Conservation (phyloP, 2,113 vertebrate species). For the Indicator maculatus region DNA sequence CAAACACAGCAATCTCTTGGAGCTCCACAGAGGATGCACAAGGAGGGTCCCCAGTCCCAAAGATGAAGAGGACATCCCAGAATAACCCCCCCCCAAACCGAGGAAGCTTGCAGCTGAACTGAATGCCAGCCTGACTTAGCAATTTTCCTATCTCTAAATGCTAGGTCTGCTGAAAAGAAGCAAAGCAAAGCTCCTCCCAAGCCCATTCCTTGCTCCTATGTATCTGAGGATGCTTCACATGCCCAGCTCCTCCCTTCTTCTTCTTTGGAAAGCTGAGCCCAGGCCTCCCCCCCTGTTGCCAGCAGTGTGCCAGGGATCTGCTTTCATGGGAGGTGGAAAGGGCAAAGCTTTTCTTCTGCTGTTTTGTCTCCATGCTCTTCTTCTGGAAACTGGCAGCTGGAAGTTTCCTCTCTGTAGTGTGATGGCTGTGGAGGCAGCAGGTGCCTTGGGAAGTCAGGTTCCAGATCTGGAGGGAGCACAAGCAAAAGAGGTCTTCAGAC, state of each 20-base stretch:
- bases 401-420: constrained; percentile 29
- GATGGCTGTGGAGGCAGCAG: not conserved
- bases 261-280: not conserved
- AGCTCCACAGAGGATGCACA: not conserved
- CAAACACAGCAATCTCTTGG: accelerated
- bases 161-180: not conserved
- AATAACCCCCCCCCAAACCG: not conserved
- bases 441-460: not conserved
- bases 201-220: not conserved
- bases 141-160: not conserved
- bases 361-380: constrained; percentile 71
- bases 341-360: constrained; percentile 16
- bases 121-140: not conserved
- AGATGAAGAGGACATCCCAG: no score
- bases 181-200: not conserved
- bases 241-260: not conserved
- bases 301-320: no score
- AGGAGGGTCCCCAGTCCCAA: not conserved
- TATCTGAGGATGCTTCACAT: accelerated
- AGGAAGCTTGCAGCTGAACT: not conserved
- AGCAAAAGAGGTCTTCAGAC: not conserved
- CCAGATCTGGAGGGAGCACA: constrained; percentile 24
- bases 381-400: constrained; percentile 78
- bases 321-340: not conserved
- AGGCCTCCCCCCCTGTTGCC: not conserved